A percentile compares a stretch with the other conserved stretches of the same genome.
phyloP scores from a whole-genome alignment of 2,113 vertebrate species.

The Oostethus manadensis region DNA sequence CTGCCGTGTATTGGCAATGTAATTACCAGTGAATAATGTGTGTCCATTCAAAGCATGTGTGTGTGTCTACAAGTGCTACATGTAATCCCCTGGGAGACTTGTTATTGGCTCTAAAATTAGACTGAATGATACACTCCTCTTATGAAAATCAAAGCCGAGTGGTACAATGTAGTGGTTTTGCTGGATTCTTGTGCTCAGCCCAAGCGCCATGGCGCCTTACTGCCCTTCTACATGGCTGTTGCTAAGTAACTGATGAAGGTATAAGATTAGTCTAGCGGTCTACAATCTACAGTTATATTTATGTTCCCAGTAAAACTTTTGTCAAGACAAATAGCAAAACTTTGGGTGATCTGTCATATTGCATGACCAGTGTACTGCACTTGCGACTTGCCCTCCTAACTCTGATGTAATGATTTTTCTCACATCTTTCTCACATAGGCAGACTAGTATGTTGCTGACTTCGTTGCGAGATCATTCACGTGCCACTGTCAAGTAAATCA shows the following conservation, averaged over 20 bases:
- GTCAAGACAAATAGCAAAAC: not conserved
- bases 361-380: no score
- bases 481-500: no score
- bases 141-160: conserved; percentile 18
- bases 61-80: conserved; percentile 22
- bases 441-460: no score
- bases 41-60: conserved; percentile 15
- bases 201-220: conserved; percentile 6
- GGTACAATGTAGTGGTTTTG: not conserved
- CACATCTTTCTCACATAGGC: no score
- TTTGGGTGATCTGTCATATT: no score
- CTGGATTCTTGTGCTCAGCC: conserved; percentile 5
- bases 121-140: conserved; percentile 41
- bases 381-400: no score
- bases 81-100: conserved; percentile 26
- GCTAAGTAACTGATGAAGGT: conserved; percentile 13
- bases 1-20: conserved; percentile 47
- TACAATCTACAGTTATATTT: not conserved
- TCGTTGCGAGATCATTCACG: no score
- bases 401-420: no score
- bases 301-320: not conserved
- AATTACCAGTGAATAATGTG: conserved; percentile 61
- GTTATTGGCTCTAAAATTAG: conserved; percentile 53
- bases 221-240: conserved; percentile 10
- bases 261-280: not conserved